A percentile compares a stretch with the other conserved stretches of the same genome.
Conservation (phyloP, 2,113 vertebrate species). For the Epinephelus cyanopodus region DNA sequence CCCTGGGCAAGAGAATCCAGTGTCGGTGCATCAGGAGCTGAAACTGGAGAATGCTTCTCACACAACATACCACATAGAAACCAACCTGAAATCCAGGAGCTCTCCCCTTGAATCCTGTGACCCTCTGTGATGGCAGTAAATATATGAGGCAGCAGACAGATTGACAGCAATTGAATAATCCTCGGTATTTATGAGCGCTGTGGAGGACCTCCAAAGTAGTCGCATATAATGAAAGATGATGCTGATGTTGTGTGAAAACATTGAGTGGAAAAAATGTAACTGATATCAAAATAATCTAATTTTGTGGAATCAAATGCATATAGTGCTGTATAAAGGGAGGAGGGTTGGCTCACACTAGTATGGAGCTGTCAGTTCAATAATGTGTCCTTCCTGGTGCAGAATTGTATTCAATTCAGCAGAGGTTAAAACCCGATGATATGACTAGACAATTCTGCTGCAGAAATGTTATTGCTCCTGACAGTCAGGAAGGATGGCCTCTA, state of each 20-base stretch:
- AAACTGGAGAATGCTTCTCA: conserved; percentile 22
- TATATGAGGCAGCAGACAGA: conserved; percentile 58
- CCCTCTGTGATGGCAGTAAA: conserved; percentile 52
- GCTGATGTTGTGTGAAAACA: conserved; percentile 69
- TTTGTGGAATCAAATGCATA: conserved; percentile 64
- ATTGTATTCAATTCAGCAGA: conserved; percentile 55
- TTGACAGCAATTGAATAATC: conserved; percentile 75
- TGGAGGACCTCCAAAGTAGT: conserved; percentile 47
- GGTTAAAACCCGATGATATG: conserved; percentile 66
- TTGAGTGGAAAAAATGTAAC: conserved; percentile 53
- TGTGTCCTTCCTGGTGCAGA: conserved; percentile 46
- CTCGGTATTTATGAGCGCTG: conserved; percentile 59
- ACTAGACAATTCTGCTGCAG: conserved; percentile 40
- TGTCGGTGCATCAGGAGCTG: conserved; percentile 38
- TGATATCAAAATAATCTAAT: conserved; percentile 64
- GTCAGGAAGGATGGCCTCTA: conserved; percentile 13
- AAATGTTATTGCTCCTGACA: conserved; percentile 59
- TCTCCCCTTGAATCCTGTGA: conserved; percentile 49
- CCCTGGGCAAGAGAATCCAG: conserved; percentile 45
- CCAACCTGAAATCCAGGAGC: conserved; percentile 29
- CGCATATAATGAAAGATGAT: conserved; percentile 70
- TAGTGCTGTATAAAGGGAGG: conserved; percentile 31
- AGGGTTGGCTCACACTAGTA: conserved; percentile 44
- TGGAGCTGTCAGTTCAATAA: conserved; percentile 64
- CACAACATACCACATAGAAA: conserved; percentile 16